A percentile compares a stretch with the other conserved stretches of the same genome.
Conservation (phyloP, 2,888 invertebrate species). For the Teleiodes luculella region DNA sequence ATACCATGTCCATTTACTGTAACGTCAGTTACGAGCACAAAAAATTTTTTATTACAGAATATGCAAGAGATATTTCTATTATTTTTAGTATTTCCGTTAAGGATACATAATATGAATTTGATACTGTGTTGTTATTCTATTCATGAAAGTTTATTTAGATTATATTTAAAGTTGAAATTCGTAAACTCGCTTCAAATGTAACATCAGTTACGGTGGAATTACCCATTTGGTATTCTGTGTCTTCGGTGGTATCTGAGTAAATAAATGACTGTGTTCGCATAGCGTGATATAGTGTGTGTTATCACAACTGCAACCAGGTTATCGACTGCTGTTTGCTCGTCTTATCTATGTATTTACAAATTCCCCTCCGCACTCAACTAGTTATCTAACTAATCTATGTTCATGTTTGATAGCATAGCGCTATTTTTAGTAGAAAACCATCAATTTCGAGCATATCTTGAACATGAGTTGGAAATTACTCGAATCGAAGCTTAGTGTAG, state of each 20-base stretch:
- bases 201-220: no score
- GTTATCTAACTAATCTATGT: conserved; percentile 42
- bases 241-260: conserved; percentile 9
- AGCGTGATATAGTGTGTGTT: conserved; percentile 37
- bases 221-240: no score
- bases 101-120: no score
- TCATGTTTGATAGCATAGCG: conserved; percentile 54
- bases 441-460: conserved; percentile 32
- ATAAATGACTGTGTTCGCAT: conserved; percentile 30
- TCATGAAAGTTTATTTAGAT: no score
- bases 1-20: no score
- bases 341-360: conserved; percentile 62
- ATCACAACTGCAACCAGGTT: conserved; percentile 69
- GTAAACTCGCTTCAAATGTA: no score
- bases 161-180: no score
- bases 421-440: conserved; percentile 54
- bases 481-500: conserved; percentile 5
- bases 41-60: no score
- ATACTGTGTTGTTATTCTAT: no score
- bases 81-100: no score
- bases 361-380: conserved; percentile 58
- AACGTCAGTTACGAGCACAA: no score
- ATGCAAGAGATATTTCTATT: no score
- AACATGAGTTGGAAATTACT: background rate
- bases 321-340: conserved; percentile 66